Conservation (phyloP, 2,888 invertebrate genomes). For the Micoletzkya japonica region DNA sequence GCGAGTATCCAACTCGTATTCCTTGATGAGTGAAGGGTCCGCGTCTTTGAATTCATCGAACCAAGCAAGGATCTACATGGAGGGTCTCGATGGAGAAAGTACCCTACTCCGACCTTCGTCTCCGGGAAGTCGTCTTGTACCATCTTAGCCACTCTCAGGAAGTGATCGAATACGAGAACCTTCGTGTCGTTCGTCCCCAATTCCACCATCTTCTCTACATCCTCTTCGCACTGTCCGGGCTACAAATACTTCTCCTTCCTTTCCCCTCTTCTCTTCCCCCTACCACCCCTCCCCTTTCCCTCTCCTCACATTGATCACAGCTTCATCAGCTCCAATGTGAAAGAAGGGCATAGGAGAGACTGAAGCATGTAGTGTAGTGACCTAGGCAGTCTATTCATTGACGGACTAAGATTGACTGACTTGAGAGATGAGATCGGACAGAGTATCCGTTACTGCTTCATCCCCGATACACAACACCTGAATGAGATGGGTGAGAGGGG, state of each 20-base stretch:
- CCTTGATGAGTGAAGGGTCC: conserved; percentile 35
- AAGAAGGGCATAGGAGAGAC: conserved; percentile 70
- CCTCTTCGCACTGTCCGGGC: conserved; percentile 48
- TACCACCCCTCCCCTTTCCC: neutral
- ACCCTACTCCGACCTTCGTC: conserved; percentile 35
- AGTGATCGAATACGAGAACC: conserved; percentile 43
- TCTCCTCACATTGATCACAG: conserved; percentile 36
- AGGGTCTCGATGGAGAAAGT: neutral
- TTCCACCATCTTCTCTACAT: conserved; percentile 37
- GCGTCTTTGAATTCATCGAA: conserved; percentile 45
- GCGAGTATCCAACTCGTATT: conserved; percentile 37
- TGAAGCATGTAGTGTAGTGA: conserved; percentile 64
- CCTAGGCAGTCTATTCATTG: conserved; percentile 32
- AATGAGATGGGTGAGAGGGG: neutral
- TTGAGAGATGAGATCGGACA: conserved; percentile 18
- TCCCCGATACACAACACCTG: conserved; percentile 28
- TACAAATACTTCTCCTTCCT: conserved; percentile 15
- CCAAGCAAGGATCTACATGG: conserved; percentile 43
- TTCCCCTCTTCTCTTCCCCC: neutral
- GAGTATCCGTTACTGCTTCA: conserved; percentile 7
- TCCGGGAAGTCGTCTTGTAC: conserved; percentile 38
- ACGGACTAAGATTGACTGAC: conserved; percentile 1
- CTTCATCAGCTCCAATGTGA: conserved; percentile 69
- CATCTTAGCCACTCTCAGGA: conserved; percentile 37
- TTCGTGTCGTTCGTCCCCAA: conserved; percentile 41